Evolutionary conservation across 2,113 vertebrate species (phyloP).

Genomic region (Perognathus longimembris): DNA sequence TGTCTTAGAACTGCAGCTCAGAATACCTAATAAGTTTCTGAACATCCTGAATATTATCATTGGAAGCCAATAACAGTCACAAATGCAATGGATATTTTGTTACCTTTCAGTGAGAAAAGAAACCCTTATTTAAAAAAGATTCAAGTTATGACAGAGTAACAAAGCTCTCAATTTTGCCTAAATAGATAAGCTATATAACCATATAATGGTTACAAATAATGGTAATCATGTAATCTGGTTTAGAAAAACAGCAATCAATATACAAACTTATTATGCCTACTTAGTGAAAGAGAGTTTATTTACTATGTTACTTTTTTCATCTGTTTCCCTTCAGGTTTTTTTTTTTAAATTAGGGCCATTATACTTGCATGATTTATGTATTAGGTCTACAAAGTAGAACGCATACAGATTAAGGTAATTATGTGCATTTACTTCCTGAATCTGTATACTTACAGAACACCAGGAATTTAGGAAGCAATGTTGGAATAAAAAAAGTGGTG

Average conservation of each 20-base stretch:
- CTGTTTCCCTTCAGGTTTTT: not conserved
- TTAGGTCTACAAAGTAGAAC: not conserved
- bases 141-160: not conserved
- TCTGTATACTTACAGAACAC: not conserved
- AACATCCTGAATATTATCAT: not conserved
- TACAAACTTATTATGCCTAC: not conserved
- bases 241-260: not conserved
- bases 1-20: not conserved
- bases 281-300: not conserved
- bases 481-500: not conserved
- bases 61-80: not conserved
- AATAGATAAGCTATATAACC: not conserved
- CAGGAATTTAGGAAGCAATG: not conserved
- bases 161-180: not conserved
- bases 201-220: not conserved
- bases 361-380: constrained; percentile 12
- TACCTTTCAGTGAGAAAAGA: not conserved
- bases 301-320: not conserved
- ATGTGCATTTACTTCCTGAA: not conserved
- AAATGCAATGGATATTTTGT: constrained; percentile 3
- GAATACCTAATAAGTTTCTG: not conserved
- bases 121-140: not conserved
- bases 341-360: not conserved
- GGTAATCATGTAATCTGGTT: not conserved
- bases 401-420: not conserved